Evolutionary conservation across 2,888 invertebrate genomes (phyloP).

Genomic region (Cactoblastis cactorum): DNA sequence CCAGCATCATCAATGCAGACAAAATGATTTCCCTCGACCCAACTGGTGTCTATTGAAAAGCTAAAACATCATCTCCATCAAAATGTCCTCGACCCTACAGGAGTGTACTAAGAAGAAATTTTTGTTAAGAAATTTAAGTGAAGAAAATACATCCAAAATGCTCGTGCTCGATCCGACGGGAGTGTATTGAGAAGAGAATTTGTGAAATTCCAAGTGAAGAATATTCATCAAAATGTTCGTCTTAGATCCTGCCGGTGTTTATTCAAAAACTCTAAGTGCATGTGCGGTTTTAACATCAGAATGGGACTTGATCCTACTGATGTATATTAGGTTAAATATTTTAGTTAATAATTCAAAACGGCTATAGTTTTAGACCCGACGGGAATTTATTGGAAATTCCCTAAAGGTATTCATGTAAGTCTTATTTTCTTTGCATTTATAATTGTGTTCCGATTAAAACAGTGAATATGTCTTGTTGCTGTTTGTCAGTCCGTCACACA

Average conservation of each 20-base stretch:
- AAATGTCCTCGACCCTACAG: background rate
- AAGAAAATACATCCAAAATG: conserved; percentile 60
- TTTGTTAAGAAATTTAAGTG: conserved; percentile 14
- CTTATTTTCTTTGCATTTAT: conserved; percentile 9
- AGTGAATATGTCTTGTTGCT: conserved; percentile 39
- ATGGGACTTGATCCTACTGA: conserved; percentile 44
- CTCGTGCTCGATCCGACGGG: conserved; percentile 67
- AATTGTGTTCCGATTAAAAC: conserved; percentile 28
- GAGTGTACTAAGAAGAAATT: conserved; percentile 1
- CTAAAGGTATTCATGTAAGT: conserved; percentile 18
- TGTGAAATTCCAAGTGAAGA: conserved; percentile 15
- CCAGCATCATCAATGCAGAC: conserved; percentile 24
- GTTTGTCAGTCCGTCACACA: conserved; percentile 56
- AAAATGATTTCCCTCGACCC: conserved; percentile 66
- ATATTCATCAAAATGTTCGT: background rate
- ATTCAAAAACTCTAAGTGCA: conserved; percentile 6
- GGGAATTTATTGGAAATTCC: conserved; percentile 46
- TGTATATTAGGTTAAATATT: conserved; percentile 42
- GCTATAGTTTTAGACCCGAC: conserved; percentile 54
- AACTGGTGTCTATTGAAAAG: conserved; percentile 60
- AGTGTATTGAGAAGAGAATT: conserved; percentile 54
- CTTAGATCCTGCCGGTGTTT: conserved; percentile 8
- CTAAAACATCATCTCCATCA: background rate
- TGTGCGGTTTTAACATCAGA: conserved; percentile 18
- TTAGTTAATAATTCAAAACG: conserved; percentile 30